A percentile compares a stretch with the other conserved stretches of the same genome.
Conservation (phyloP, 2,797 vertebrate genomes). For the Peromyscus attwateri region DNA sequence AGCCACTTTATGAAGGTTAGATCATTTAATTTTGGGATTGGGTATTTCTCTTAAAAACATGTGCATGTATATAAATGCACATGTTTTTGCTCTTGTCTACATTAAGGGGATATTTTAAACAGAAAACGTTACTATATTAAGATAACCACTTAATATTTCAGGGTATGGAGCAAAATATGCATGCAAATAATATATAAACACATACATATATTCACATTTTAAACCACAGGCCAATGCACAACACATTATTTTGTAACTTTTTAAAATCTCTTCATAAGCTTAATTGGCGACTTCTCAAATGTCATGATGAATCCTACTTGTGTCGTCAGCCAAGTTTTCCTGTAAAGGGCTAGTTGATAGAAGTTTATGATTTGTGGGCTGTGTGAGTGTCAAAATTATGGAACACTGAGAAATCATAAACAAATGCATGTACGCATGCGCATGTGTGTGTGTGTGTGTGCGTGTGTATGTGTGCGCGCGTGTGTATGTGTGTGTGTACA, state of each 20-base stretch:
- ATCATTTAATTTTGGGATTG: background rate
- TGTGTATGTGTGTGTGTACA: too few species aligned
- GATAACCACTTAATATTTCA: background rate
- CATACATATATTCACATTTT: background rate
- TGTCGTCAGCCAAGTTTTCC: background rate
- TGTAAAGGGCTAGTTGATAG: background rate
- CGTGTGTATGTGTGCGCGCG: background rate
- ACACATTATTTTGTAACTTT: background rate
- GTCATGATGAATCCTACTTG: background rate
- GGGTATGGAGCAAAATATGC: background rate
- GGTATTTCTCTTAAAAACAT: background rate
- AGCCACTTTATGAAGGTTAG: background rate
- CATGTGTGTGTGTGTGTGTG: background rate
- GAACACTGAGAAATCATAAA: background rate
- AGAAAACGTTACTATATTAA: background rate
- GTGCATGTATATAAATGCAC: background rate
- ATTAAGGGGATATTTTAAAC: background rate
- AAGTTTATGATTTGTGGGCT: background rate
- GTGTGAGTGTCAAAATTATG: background rate
- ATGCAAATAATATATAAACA: background rate
- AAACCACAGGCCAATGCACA: background rate
- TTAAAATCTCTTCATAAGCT: background rate
- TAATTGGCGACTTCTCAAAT: background rate
- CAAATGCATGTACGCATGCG: background rate
- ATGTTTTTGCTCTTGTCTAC: background rate